These are phyloP conservation scores for Plestiodon gilberti DNA, from an alignment of 2,113 vertebrate genomes.

Conservation along the genomic window DNA sequence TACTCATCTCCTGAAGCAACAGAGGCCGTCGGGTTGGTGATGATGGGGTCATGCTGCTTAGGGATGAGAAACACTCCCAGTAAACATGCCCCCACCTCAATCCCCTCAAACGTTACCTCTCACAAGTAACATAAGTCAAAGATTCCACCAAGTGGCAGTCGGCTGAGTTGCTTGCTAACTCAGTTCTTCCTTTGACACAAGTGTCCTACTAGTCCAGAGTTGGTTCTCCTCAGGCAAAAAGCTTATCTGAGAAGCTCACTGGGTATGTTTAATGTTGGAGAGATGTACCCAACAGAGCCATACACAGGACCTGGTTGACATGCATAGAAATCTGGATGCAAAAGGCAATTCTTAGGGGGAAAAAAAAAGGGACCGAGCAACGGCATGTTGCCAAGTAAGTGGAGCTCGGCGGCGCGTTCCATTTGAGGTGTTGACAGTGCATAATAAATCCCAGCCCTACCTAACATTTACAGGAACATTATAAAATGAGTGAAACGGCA, in stretches of 20 bases:
- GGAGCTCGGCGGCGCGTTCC: slow-evolving; percentile 79
- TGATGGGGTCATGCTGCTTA: slow-evolving; percentile 55
- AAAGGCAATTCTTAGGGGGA: neutral
- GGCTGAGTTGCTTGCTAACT: slow-evolving; percentile 26
- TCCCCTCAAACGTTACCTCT: slow-evolving; percentile 62
- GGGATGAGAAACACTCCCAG: slow-evolving; percentile 69
- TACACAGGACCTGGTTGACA: neutral
- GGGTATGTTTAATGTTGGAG: neutral
- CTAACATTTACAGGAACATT: slow-evolving; percentile 87
- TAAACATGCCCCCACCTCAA: slow-evolving; percentile 66
- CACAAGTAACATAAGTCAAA: slow-evolving; percentile 72
- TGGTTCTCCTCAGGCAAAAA: neutral
- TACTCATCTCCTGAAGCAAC: slow-evolving; percentile 67
- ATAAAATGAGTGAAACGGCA: slow-evolving; percentile 84
- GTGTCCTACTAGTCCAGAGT: slow-evolving; percentile 39
- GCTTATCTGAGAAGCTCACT: slow-evolving; percentile 36
- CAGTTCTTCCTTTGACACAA: slow-evolving; percentile 46
- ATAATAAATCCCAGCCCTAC: slow-evolving; percentile 86
- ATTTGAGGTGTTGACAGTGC: slow-evolving; percentile 87
- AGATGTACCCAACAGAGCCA: slow-evolving; percentile 14
- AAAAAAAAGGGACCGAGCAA: slow-evolving; percentile 36
- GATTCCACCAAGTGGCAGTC: slow-evolving; percentile 65
- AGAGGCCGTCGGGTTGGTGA: slow-evolving; percentile 56
- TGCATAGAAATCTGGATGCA: slow-evolving; percentile 10
- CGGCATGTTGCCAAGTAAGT: slow-evolving; percentile 77